Evolutionary conservation across 2,113 vertebrate species (phyloP).

Genomic region (Protobothrops mucrosquamatus): DNA sequence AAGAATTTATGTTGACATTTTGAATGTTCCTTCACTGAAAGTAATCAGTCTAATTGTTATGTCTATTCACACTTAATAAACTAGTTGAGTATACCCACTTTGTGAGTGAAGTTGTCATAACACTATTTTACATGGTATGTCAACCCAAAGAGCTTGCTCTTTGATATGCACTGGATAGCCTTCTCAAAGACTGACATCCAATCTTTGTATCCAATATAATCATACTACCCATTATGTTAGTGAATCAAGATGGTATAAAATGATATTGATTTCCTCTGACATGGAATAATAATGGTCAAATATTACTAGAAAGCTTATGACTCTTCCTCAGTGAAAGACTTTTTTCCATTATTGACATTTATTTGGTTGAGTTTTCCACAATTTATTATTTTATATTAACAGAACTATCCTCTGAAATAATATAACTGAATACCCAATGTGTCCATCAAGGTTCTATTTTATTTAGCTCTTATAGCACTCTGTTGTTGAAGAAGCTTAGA

Average conservation of each 20-base stretch:
- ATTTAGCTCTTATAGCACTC: neutral
- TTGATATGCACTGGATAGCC: neutral
- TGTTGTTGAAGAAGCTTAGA: neutral
- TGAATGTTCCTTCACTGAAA: neutral
- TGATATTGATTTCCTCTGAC: neutral
- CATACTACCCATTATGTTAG: neutral
- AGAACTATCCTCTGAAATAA: neutral
- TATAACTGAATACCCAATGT: neutral
- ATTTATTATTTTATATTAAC: neutral
- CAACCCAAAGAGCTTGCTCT: neutral
- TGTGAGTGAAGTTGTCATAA: neutral
- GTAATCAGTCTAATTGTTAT: neutral
- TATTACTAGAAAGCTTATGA: neutral
- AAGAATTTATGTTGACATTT: neutral
- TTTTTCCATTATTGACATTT: neutral
- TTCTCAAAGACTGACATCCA: neutral
- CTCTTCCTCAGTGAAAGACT: neutral
- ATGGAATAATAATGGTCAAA: neutral
- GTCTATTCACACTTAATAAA: neutral
- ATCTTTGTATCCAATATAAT: neutral
- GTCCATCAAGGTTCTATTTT: neutral
- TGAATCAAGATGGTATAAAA: neutral
- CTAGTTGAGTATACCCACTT: neutral
- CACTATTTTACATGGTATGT: neutral
- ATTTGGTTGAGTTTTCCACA: neutral